Conservation (phyloP, 2,113 vertebrate species). For the Tamias sibiricus region DNA sequence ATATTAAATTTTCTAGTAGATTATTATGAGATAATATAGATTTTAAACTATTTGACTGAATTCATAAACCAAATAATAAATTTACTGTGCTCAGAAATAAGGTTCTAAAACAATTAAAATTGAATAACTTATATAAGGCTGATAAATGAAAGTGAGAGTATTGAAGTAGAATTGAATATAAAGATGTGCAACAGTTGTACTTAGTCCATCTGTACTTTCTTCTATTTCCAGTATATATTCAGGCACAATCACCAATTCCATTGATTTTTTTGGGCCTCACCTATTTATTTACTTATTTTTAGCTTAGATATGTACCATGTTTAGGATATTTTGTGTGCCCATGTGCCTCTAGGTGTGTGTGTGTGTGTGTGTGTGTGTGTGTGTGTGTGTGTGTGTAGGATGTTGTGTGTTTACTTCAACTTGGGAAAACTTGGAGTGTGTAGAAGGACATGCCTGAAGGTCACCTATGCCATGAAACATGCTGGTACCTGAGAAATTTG, state of each 20-base stretch:
- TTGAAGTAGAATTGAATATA: background rate
- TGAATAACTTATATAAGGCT: background rate
- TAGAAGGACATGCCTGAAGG: background rate
- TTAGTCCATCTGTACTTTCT: background rate
- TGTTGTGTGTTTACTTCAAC: background rate
- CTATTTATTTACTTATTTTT: too few species aligned
- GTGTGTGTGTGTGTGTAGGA: too few species aligned
- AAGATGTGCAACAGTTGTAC: background rate
- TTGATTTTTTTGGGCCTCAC: background rate
- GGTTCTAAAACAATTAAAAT: background rate
- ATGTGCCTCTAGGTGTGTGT: background rate
- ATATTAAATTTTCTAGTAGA: background rate
- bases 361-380: background rate
- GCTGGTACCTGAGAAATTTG: background rate
- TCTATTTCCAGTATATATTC: background rate
- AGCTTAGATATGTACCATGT: background rate
- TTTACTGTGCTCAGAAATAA: background rate
- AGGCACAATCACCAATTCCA: background rate
- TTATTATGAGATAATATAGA: background rate
- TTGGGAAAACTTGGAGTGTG: background rate
- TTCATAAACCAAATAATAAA: background rate
- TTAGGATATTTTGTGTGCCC: background rate
- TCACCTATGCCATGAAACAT: background rate
- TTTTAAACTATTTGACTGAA: background rate
- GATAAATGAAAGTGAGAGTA: background rate